phyloP scores from a whole-genome alignment of 2,113 vertebrate species.

The Bufo gargarizans region DNA sequence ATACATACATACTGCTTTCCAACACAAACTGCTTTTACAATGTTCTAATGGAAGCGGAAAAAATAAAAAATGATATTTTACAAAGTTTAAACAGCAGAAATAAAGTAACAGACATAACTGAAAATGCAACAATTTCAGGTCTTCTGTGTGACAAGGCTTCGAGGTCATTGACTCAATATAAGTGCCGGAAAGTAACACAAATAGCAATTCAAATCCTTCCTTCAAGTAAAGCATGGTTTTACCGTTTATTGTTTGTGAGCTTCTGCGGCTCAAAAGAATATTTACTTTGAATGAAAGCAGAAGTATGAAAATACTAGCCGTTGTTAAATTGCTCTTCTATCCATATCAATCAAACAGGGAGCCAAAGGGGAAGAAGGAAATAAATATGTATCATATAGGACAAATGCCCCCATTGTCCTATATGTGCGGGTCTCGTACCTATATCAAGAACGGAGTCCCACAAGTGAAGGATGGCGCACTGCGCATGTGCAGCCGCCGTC shows the following conservation, averaged over 20 bases:
- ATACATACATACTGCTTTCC: too few relatives aligned
- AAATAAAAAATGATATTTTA: background rate
- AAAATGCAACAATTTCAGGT: background rate
- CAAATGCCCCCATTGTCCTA: too few relatives aligned
- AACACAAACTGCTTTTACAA: too few relatives aligned
- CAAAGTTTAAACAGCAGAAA: background rate
- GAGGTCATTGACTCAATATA: conserved; percentile 3
- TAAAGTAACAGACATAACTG: background rate
- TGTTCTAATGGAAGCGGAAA: too few relatives aligned
- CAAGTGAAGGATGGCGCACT: too few relatives aligned
- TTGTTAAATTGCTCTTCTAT: conserved; percentile 35
- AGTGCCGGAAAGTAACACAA: background rate
- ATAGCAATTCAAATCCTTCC: background rate
- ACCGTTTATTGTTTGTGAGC: conserved; percentile 28
- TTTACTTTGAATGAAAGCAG: conserved; percentile 36
- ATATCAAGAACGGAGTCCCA: too few relatives aligned
- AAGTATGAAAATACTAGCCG: background rate
- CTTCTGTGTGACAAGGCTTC: background rate
- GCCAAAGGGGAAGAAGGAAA: background rate
- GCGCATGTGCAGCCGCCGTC: too few relatives aligned
- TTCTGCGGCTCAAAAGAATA: background rate
- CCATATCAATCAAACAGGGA: conserved; percentile 17
- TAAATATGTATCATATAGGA: conserved; percentile 49
- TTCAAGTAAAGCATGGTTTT: background rate
- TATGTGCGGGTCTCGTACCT: too few relatives aligned